Conservation (phyloP, 92 coral and sea anemone genomes). For the Zoanthus solanderi region DNA sequence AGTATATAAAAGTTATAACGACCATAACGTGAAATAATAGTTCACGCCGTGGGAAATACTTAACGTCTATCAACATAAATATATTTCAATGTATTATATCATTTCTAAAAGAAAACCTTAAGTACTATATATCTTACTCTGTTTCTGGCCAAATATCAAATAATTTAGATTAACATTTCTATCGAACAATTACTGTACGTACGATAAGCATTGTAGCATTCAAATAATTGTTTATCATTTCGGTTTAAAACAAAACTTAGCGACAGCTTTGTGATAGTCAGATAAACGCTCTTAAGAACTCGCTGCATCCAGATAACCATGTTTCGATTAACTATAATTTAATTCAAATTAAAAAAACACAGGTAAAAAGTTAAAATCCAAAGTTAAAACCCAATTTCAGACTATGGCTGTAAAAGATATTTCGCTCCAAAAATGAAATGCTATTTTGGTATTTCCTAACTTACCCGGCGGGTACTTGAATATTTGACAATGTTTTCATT, state of each 20-base stretch:
- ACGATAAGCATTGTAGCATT: neutral
- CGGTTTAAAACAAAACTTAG: neutral
- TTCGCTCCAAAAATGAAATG: neutral
- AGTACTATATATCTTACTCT: neutral
- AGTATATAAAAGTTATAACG: neutral
- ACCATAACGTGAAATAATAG: constrained; percentile 3
- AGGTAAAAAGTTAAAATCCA: too few species aligned
- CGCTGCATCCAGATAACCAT: neutral
- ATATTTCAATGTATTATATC: neutral
- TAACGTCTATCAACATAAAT: constrained; percentile 7
- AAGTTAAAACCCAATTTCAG: neutral
- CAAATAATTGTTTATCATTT: neutral
- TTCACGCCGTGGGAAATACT: neutral
- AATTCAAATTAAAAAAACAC: neutral
- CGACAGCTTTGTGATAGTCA: constrained; percentile 7
- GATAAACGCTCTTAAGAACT: neutral
- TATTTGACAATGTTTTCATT: constrained; percentile 34
- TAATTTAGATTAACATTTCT: neutral
- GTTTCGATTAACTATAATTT: neutral
- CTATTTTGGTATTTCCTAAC: constrained; percentile 5
- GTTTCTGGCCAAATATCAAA: neutral
- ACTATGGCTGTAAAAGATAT: neutral
- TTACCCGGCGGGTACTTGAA: constrained; percentile 27
- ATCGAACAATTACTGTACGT: constrained; percentile 6
- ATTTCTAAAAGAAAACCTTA: constrained; percentile 15